Evolutionary conservation across 2,113 vertebrate genomes (phyloP).

Genomic region (Plecotus auritus): DNA sequence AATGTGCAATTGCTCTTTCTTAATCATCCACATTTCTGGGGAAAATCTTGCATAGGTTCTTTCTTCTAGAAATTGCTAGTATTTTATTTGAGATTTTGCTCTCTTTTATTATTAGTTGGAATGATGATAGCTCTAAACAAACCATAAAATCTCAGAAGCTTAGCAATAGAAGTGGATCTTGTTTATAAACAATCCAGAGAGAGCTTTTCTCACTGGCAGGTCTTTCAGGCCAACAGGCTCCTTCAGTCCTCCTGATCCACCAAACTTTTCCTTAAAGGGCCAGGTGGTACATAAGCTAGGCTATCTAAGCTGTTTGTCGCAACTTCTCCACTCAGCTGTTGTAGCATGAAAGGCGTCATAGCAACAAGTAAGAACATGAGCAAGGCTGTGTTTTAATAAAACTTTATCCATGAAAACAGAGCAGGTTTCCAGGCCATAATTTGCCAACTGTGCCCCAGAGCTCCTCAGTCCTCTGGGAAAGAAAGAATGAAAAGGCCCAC

Average conservation of each 20-base stretch:
- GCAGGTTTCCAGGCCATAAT: neutral
- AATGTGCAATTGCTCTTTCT: neutral
- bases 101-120: neutral
- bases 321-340: neutral
- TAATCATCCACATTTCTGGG: neutral
- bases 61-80: neutral
- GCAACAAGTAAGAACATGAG: neutral
- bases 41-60: neutral
- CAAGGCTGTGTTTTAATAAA: neutral
- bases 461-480: neutral
- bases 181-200: neutral
- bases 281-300: neutral
- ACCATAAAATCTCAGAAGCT: neutral
- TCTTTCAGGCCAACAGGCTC: neutral
- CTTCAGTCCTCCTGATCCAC: neutral
- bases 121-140: neutral
- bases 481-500: neutral
- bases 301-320: neutral
- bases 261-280: neutral
- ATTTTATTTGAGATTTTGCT: neutral
- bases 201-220: neutral
- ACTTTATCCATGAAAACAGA: constrained; percentile 12
- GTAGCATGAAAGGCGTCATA: neutral
- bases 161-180: neutral
- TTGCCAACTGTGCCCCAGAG: neutral